Base-by-base conservation (phyloP, 2,888 invertebrate species). In the Andrena bicolor region DNA sequence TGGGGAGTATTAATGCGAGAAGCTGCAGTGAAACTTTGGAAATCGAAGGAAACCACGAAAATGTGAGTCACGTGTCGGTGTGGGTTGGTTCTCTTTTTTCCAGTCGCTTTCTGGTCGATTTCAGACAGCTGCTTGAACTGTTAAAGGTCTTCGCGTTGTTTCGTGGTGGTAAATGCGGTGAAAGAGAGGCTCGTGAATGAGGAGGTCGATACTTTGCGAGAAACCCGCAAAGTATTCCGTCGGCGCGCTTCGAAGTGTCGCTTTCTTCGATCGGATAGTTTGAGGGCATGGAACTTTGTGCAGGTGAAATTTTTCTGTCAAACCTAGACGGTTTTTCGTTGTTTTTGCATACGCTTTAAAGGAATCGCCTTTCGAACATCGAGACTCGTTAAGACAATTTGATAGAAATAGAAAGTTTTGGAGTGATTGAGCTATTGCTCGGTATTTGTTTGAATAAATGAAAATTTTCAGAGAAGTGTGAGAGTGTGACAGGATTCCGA, bases 91-190 rank as follows among this genome's bases (percentile, higher is more conserved):
- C 20, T 41, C 10, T 41, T 28, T 26, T 20, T 20, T 1, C 13
- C 41, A 13, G 16, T 16, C 41, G 4, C 5, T n/a, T 10, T 20
- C 56, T 41, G 26, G 41, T 64, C 23, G 13, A 64, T 61, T 51
- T 32, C 49, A 16, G 41, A 16, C 68, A 81, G 69, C 69, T 73
- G 58, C 16, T 6, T 16, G 26, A 61, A 61, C 69, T 66, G 75
- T 71, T 82, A 75, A 76, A 68, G 71, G 82, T 82, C 82, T 82
- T 82, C 82, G 68, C 23, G 32, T 68, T 82, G 68, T 71, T 82
- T 82, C 82, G 66, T 68, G 61, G n/a, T 68, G 48, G 58, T 2
- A 26, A 23, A 56, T 32, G 65, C 41, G 32, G 28, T 8, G 13
- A 26, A 71, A 61, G 71, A 66, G 23, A 63, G 35, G n/a, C 35